Percentiles rank a stretch among this genome's conserved stretches.
Conservation (phyloP, 1,140 invertebrate species). For the Saccostrea cuccullata region DNA sequence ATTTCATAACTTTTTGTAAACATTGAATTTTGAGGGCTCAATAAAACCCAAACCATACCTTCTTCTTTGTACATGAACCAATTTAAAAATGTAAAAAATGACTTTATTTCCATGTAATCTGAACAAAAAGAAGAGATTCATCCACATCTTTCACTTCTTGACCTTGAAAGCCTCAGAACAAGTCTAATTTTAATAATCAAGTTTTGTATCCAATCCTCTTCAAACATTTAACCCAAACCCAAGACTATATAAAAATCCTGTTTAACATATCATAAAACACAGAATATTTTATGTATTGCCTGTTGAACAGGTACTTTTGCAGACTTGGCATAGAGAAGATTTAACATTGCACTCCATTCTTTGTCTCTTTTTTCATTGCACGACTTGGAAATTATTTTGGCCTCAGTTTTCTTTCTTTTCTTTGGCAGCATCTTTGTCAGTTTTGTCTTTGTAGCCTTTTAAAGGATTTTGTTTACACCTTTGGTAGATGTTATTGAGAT, state of each 20-base stretch:
- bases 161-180: too few species aligned
- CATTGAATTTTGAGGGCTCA: too few species aligned
- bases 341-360: not conserved
- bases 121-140: not conserved
- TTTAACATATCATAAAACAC: not conserved
- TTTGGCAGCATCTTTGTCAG: constrained; percentile 39
- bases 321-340: not conserved
- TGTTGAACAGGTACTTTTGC: not conserved
- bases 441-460: constrained; percentile 56
- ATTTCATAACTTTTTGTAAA: too few species aligned
- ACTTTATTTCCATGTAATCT: not conserved
- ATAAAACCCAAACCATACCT: too few species aligned
- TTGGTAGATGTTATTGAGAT: constrained; percentile 79
- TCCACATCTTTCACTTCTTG: not conserved
- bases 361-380: constrained; percentile 1
- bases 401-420: constrained; percentile 60
- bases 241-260: not conserved
- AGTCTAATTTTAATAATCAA: too few species aligned
- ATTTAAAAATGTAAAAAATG: not conserved
- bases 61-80: too few species aligned
- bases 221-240: not conserved
- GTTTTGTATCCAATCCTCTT: not conserved
- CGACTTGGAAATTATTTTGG: not conserved
- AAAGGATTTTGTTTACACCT: constrained; percentile 85
- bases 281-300: too few species aligned